Base-by-base conservation (phyloP, 1,140 invertebrate species). In the Scaptomyza montana region DNA sequence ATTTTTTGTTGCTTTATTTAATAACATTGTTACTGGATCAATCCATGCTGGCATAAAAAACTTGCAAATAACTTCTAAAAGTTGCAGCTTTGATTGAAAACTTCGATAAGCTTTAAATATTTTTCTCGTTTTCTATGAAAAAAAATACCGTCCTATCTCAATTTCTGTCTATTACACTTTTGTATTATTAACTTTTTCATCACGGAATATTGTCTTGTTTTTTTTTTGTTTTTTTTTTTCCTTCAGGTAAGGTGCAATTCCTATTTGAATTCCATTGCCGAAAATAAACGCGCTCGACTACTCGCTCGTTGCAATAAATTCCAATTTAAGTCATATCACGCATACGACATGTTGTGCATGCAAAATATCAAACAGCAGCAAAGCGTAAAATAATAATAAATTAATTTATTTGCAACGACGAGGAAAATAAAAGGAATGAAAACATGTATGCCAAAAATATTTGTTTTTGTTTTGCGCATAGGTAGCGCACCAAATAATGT, bases 291-390 rank as follows among this genome's bases (percentile, higher is more conserved):
- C 41, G 21, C 21, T 43, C 43, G 19, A 4, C n/a, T 25, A 21
- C 21, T 25, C 16, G 7, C 25, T 64, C 47, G 60, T 70, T 82
- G 71, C 65, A 80, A 74, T 87, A 87, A 81, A 86, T 86, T 78
- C 82, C 75, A 81, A 86, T 86, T 87, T 87, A 78, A 87, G 70
- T 70, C 82, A 78, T 78, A 82, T 78, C 81, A 87, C 82, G 78
- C 78, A 86, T 78, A 78, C 78, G 78, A 82, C 78, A 57, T 62
- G 82, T 53, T 68, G 64, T 69, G 67, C 82, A 86, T 86, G 82
- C 78, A 72, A 81, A 87, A 77, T 59, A 54, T 61, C 67, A 72
- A 54, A 28, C 62, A 62, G 57, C 62, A 62, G 57, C 56, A 75
- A 61, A 75, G 74, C 49, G 63, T 72, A 70, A 71, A 78, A 82